Evolutionary conservation across 1,140 invertebrate species (phyloP), one percentile per base, ranked within the genome.

Genomic region (Aplysia californica): DNA sequence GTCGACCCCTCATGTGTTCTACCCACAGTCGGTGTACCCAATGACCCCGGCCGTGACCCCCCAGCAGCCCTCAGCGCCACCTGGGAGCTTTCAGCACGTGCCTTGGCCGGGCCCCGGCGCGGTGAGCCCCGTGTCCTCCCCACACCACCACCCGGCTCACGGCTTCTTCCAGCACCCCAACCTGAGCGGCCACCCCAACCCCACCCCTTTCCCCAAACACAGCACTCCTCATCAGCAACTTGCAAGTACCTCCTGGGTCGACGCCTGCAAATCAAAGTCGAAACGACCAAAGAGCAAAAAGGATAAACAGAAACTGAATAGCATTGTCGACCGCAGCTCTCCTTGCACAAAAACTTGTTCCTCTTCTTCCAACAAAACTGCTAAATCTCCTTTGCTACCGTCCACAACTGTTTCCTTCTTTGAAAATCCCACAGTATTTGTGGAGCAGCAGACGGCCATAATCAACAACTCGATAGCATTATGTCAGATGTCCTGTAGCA

Each of bases 401-500:
- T 41, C 70, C 38, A 33, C 58, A 44, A 23, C 72, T 55, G 61
- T 41, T 41, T 75, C 61, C 18, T 75, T 75, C 31, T 66, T 75
- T 29, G 72, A 64, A 44, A 75, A 75, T 55, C 72, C 72, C n/a
- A 75, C 61, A 44, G 72, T 66, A 20, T 75, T 75, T 55, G 72
- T 75, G 31, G 72, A 41, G n/a, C 72, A 75, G 23, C 72, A 75
- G 29, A 66, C 72, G 2, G 72, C 61, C 15, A 65, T 75, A 2
- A 75, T 75, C 6, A 75, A 75, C 39, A 75, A 66, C 59, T 75
- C 72, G 1, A 75, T 75, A 50, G 59, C 72, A 33, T 75, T 61
- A 18, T 75, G 72, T n/a, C n/a, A 75, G 1, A 44, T 75, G 50
- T 21, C n/a, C 2, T 75, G 58, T 26, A 1, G 15, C 3, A 36